These are phyloP conservation scores for Dufourea novaeangliae DNA, from an alignment of 1,140 invertebrate genomes.

Conservation along the genomic window DNA sequence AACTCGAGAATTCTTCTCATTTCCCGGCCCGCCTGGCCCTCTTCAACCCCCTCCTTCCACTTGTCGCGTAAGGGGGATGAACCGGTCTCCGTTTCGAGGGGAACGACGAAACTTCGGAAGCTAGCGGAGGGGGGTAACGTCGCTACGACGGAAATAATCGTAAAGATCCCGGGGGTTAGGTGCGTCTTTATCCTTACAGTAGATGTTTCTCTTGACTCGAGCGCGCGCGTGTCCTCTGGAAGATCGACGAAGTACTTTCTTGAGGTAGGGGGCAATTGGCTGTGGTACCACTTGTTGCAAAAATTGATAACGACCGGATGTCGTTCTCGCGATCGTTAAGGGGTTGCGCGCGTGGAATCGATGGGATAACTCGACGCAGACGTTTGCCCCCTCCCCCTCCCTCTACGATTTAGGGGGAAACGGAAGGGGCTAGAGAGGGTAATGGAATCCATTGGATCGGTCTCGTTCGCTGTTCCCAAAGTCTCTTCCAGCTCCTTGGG, in stretches of 20 bases:
- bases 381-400: neutral
- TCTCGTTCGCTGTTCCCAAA: neutral
- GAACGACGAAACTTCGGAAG: neutral
- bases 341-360: slow-evolving; percentile 21
- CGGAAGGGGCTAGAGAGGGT: neutral
- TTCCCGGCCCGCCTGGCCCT: neutral
- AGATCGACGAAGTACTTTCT: slow-evolving; percentile 16
- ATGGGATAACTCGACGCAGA: neutral
- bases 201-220: neutral
- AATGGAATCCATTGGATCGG: neutral
- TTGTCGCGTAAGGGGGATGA: too few species aligned
- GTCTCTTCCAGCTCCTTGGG: neutral
- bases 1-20: neutral
- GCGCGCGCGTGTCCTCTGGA: neutral
- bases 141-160: neutral
- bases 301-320: slow-evolving; percentile 55
- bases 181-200: neutral
- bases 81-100: neutral
- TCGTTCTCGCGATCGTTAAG: slow-evolving; percentile 51
- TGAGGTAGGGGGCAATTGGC: neutral
- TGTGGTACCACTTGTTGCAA: slow-evolving; percentile 55
- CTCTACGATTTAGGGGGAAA: too few species aligned
- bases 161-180: neutral
- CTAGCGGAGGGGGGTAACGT: neutral
- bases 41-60: neutral